Conservation (phyloP, 2,888 invertebrate species). For the Campoplex nolae region DNA sequence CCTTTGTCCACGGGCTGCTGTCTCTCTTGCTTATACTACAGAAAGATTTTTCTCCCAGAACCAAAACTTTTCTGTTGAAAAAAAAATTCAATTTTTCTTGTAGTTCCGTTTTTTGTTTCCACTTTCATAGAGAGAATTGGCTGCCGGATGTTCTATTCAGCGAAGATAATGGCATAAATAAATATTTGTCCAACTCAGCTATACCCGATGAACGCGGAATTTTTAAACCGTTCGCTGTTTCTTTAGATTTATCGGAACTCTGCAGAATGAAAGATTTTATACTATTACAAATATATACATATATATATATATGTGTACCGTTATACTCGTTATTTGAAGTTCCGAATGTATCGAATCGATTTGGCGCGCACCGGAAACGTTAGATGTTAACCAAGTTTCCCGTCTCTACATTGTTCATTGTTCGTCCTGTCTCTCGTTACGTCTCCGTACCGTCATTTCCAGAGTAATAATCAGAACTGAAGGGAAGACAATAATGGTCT, state of each 20-base stretch:
- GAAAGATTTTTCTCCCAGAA: constrained; percentile 23
- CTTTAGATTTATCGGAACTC: background rate
- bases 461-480: constrained; percentile 66
- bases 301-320: background rate
- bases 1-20: background rate
- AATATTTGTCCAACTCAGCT: constrained; percentile 26
- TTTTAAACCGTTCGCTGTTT: background rate
- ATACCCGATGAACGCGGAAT: background rate
- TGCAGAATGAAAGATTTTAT: background rate
- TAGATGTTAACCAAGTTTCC: constrained; percentile 58
- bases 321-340: constrained; percentile 42
- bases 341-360: constrained; percentile 36
- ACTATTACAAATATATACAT: background rate
- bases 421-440: constrained; percentile 44
- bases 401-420: constrained; percentile 48
- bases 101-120: background rate
- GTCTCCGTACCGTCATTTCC: constrained; percentile 56
- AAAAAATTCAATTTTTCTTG: constrained; percentile 41
- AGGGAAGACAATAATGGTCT: constrained; percentile 66
- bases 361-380: constrained; percentile 36
- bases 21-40: constrained; percentile 9
- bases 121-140: constrained; percentile 18
- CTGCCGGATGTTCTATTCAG: constrained; percentile 25
- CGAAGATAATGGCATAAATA: constrained; percentile 23
- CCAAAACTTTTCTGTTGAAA: constrained; percentile 44